Evolutionary conservation across 2,888 invertebrate species (phyloP), one percentile per base, ranked within the genome.

Genomic region (Calliphora vomitoria): DNA sequence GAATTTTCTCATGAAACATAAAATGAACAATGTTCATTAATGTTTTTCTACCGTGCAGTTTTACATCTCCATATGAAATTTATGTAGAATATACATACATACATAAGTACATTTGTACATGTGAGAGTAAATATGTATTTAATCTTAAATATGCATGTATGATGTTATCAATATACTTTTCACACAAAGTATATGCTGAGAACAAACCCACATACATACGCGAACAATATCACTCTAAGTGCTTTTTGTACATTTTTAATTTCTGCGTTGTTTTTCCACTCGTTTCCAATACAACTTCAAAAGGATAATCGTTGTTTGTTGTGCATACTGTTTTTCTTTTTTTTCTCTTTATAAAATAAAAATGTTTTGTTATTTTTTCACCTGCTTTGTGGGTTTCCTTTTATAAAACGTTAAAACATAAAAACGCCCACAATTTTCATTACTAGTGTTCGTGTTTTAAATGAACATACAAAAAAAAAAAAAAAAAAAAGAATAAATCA

Each of bases 11-110:
- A 20, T 35, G 8, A 5, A 47, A 62, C 60, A 53, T 69, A 60
- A 76, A 82, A 76, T 69, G 69, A 76, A 76, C 68, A 69, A 69
- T 62, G 41, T 69, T 62, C 38, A 60, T 76, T 68, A 82, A 69
- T 60, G 58, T 50, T 72, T n/a, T 68, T 47, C 47, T 75, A 69
- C 31, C 31, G 31, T 41, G 58, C 13, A 18, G 38, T 58, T 68
- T 68, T 47, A 69, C 31, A 79, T 50, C 13, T n/a, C 13, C 58
- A 31, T 58, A 50, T 50, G 15, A 47, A 50, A 75, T 60, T 38
- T n/a, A 50, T 50, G n/a, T 20, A 55, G 31, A 55, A 20, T 25
- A 50, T 47, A 47, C 35, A 47, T 20, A 47, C 15, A n/a, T 8
- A 18, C 55, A 55, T 38, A 8, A 11, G 38, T 5, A 47, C 41